Evolutionary conservation across 2,113 vertebrate genomes (phyloP), one percentile per base, ranked within the genome.

Genomic region (Zapus hudsonius): DNA sequence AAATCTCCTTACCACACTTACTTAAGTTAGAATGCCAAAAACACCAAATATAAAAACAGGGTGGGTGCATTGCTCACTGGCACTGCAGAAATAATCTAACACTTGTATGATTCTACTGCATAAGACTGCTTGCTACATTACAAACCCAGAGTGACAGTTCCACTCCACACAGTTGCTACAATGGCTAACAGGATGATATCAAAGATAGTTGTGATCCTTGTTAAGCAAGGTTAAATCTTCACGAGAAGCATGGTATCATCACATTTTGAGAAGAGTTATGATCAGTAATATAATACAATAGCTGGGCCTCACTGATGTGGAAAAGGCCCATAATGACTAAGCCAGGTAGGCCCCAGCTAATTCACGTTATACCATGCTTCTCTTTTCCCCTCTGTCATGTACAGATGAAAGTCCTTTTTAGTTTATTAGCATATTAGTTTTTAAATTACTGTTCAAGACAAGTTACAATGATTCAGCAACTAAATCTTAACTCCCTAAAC

Each of bases 381-480:
- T 23, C 63, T 73, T n/a, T 33, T n/a, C 10, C 33, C 47, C 12
- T 72, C 82, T 64, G 36, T 13, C 63, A 23, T 52, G 72, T 84
- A 69, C 4, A 94, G 36, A 59, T 25, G 69, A 73, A 87, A 90
- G 33, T 89, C 57, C 33, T 93, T 82, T 94, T 86, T 33, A 72
- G 74, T 84, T 94, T 70, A 88, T 55, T 29, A 80, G 63, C 75
- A 75, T 22, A 72, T n/a, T 57, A 72, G n/a, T 85, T 93, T 79
- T 1, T 59, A n/a, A 92, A 95, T 92, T 69, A 91, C 36, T 88
- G 44, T 59, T 87, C 38, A 82, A 91, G 33, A 85, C 64, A 87
- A 94, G 83, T 94, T 92, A 91, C 84, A 90, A 97, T 97, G 97
- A 97, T 97, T 97, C 97, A 97, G 97, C 97, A 97, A 96, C 85